A percentile compares a stretch with the other conserved stretches of the same genome.
Conservation (phyloP, 2,888 invertebrate species). For the Chouioia cunea region DNA sequence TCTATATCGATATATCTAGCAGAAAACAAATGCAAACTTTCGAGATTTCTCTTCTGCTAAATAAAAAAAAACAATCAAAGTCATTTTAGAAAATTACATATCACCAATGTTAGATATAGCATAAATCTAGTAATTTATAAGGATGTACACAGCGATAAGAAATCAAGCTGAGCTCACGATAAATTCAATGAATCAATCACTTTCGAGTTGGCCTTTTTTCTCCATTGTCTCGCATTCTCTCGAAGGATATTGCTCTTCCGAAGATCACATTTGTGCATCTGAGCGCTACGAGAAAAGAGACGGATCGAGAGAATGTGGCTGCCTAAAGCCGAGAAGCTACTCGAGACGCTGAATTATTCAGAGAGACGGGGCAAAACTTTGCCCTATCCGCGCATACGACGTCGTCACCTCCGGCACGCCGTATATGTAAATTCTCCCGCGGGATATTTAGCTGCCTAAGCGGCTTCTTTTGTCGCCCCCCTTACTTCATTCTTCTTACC, state of each 20-base stretch:
- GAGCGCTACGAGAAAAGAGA: neutral
- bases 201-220: neutral
- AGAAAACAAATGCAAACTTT: too few relatives aligned
- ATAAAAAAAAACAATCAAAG: too few relatives aligned
- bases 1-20: too few relatives aligned
- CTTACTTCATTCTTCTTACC: conserved; percentile 7
- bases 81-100: too few relatives aligned
- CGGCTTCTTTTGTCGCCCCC: neutral
- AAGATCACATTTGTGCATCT: neutral
- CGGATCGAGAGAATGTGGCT: neutral
- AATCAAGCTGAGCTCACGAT: neutral
- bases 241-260: neutral
- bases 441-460: conserved; percentile 29
- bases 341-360: conserved; percentile 66
- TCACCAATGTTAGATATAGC: too few relatives aligned
- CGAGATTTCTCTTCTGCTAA: too few relatives aligned
- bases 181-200: conserved; percentile 29
- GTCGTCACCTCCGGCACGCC: conserved; percentile 32
- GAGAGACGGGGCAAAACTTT: conserved; percentile 57
- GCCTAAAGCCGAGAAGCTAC: conserved; percentile 42
- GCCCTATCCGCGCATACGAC: conserved; percentile 2
- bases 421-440: conserved; percentile 35
- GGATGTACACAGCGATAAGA: too few relatives aligned
- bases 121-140: too few relatives aligned
- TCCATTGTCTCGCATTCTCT: neutral